These are phyloP conservation scores for Hyphantria cunea DNA, from an alignment of 1,140 invertebrate species.

Conservation along the genomic window DNA sequence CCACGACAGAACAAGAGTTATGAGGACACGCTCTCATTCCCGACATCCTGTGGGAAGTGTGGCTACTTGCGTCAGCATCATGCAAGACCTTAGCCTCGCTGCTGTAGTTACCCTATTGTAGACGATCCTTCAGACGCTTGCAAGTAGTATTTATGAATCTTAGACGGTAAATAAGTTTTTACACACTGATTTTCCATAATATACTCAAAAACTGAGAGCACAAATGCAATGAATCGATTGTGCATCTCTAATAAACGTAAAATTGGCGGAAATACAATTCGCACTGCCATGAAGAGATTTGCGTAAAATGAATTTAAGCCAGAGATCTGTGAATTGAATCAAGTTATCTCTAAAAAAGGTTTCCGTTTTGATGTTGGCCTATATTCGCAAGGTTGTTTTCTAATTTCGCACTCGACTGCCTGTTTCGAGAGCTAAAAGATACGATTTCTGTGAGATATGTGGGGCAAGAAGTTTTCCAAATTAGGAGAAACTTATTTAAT, in stretches of 20 bases:
- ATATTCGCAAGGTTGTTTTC: constrained; percentile 41
- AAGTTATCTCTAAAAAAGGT: constrained; percentile 35
- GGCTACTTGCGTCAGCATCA: constrained; percentile 69
- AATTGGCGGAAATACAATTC: constrained; percentile 20
- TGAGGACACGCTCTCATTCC: constrained; percentile 79
- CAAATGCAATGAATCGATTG: background rate
- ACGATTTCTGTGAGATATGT: constrained; percentile 20
- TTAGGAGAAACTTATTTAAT: constrained; percentile 12
- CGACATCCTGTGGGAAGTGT: constrained; percentile 76
- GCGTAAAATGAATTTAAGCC: constrained; percentile 32
- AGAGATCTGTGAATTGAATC: constrained; percentile 34
- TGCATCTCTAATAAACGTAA: constrained; percentile 9
- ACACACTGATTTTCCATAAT: constrained; percentile 32
- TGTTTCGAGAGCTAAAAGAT: constrained; percentile 33
- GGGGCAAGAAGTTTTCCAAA: constrained; percentile 13
- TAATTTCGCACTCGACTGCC: constrained; percentile 42
- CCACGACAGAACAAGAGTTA: constrained; percentile 67
- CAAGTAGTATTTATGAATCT: constrained; percentile 53
- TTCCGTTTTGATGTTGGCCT: constrained; percentile 29
- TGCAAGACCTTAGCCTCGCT: constrained; percentile 62
- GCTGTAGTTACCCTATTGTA: constrained; percentile 38
- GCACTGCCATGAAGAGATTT: constrained; percentile 28
- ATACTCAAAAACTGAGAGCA: constrained; percentile 32
- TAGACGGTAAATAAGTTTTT: constrained; percentile 17
- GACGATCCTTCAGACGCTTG: constrained; percentile 65